Evolutionary conservation across 2,797 vertebrate species (phyloP), one percentile per base, ranked within the genome.

Genomic region (Phalanger gymnotis): DNA sequence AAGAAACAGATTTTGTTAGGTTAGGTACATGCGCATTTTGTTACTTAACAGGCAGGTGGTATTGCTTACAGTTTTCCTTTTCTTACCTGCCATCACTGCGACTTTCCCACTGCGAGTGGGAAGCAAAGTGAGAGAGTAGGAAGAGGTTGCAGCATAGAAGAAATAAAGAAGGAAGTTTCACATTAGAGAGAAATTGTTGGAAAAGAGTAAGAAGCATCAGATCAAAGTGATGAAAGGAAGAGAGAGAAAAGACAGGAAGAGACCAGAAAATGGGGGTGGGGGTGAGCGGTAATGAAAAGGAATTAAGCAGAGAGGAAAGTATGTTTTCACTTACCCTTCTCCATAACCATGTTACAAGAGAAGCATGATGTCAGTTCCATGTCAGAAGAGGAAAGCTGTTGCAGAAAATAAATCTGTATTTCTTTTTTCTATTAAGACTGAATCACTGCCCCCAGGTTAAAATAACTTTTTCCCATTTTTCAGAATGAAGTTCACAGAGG

Each of bases 281-380:
- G 94, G 53, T 92, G 90, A 53, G 57, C 4, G 6, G 52, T 14
- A 89, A 52, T 95, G n/a, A 90, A 54, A 27, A 93, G 58, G 95
- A 95, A 96, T 53, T 93, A 98, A 97, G 94, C 47, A 51, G 11
- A 92, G 89, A 93, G 92, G 90, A 52, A 96, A 98, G 97, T 96
- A 57, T 98, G 97, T 93, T 97, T 97, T 96, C 96, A 97, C 81
- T 98, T 97, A 98, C 11, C 25, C 34, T 54, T 90, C 90, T 97
- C 92, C 5, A 4, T 95, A 97, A 97, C 94, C 90, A 87, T 94
- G 93, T 94, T 97, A 97, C 92, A 94, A 95, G 96, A 97, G 61
- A 56, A 92, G 30, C 3, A 94, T 97, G 96, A 97, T 96, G 95
- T 97, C 97, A 98, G 95, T 96, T 97, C 96, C 94, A 93, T 96